A percentile compares a stretch with the other conserved stretches of the same genome.
phyloP scores from a whole-genome alignment of 64 coral and sea anemone species.

The Montipora efflorescens region DNA sequence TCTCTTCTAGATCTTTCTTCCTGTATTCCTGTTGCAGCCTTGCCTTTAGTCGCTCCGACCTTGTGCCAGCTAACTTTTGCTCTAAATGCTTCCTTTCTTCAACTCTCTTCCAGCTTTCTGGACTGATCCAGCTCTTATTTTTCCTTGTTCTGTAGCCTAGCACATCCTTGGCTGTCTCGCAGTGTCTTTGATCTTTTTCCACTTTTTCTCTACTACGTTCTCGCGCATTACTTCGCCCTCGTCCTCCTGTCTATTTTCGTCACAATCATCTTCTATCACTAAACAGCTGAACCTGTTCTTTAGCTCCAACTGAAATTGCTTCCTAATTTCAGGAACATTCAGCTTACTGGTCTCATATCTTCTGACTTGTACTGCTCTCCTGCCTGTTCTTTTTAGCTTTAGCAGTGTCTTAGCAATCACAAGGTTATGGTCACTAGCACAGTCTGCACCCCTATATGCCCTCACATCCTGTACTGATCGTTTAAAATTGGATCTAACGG shows the following conservation, averaged over 20 bases:
- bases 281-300: slow-evolving; percentile 39
- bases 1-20: not conserved
- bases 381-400: slow-evolving; percentile 14
- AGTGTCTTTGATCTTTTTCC: not conserved
- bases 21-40: not conserved
- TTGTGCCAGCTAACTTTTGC: not conserved
- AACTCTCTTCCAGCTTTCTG: not conserved
- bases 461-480: no score
- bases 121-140: not conserved
- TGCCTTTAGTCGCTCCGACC: not conserved
- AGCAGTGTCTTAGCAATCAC: not conserved
- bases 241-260: not conserved
- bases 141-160: not conserved
- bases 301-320: slow-evolving; percentile 24
- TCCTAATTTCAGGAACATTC: not conserved
- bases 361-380: not conserved
- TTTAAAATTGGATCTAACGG: not conserved
- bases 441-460: slow-evolving; percentile 1
- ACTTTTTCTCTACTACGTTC: not conserved
- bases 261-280: not conserved
- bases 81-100: not conserved
- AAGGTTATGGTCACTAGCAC: slow-evolving; percentile 4
- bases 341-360: slow-evolving; percentile 22
- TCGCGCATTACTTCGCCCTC: not conserved
- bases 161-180: not conserved